phyloP scores from a whole-genome alignment of 2,797 vertebrate species.

The Centroberyx gerrardi region DNA sequence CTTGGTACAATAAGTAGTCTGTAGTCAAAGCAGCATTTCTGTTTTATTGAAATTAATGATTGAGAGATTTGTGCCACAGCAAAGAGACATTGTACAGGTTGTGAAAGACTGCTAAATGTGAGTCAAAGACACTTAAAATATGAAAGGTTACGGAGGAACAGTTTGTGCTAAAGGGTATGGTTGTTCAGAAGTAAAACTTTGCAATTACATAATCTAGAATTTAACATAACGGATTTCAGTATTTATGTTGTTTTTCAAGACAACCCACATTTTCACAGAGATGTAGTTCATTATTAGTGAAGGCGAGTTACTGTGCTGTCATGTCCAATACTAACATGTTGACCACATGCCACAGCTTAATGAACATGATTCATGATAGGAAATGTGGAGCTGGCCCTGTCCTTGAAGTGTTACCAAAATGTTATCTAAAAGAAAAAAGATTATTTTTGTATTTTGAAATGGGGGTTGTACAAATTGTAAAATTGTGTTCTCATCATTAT shows the following conservation, averaged over 20 bases:
- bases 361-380: conserved; percentile 67
- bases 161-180: conserved; percentile 72
- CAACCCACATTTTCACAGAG: conserved; percentile 78
- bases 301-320: conserved; percentile 80
- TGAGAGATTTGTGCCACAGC: conserved; percentile 63
- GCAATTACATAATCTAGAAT: conserved; percentile 68
- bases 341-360: conserved; percentile 75
- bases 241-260: conserved; percentile 77
- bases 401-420: conserved; percentile 89
- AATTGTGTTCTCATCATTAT: conserved; percentile 79
- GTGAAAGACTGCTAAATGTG: conserved; percentile 55
- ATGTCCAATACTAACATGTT: conserved; percentile 82
- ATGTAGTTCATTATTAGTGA: conserved; percentile 76
- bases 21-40: conserved; percentile 68
- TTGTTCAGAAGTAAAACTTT: conserved; percentile 69
- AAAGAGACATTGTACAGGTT: conserved; percentile 62
- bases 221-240: conserved; percentile 68
- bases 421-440: conserved; percentile 85
- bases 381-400: conserved; percentile 77
- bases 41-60: conserved; percentile 55
- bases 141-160: conserved; percentile 45
- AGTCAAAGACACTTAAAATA: conserved; percentile 57
- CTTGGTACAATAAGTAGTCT: conserved; percentile 62
- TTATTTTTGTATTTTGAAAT: conserved; percentile 91
- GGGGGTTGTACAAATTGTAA: conserved; percentile 87